Evolutionary conservation across 2,113 vertebrate species (phyloP).

Genomic region (Siphamia tubifer): DNA sequence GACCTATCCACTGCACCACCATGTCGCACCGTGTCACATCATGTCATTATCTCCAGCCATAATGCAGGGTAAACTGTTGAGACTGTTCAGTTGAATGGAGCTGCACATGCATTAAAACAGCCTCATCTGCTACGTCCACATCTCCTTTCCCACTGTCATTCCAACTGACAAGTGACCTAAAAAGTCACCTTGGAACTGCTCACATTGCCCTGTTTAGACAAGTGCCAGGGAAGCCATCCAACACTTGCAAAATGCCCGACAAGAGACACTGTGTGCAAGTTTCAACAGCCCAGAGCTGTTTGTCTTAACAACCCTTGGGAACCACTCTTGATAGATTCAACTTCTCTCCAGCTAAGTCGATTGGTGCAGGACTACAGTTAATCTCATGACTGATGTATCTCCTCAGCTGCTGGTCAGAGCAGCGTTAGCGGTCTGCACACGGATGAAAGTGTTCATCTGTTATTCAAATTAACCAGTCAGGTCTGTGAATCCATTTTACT

Average conservation of each 20-base stretch:
- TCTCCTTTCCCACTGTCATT: conserved; percentile 56
- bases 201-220: conserved; percentile 59
- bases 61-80: no score
- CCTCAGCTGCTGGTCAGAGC: conserved; percentile 24
- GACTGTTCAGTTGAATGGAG: conserved; percentile 16
- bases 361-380: conserved; percentile 43
- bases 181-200: conserved; percentile 70
- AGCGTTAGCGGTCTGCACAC: background rate
- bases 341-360: conserved; percentile 52
- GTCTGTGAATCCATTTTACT: background rate
- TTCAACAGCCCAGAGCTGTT: conserved; percentile 50
- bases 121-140: conserved; percentile 40
- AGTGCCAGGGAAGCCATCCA: conserved; percentile 31
- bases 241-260: conserved; percentile 28
- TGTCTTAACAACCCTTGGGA: conserved; percentile 46
- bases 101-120: conserved; percentile 55
- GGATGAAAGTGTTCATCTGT: conserved; percentile 19
- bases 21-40: no score
- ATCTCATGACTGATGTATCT: conserved; percentile 50
- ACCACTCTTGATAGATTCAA: conserved; percentile 29
- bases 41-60: no score
- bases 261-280: conserved; percentile 34
- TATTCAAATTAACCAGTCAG: conserved; percentile 2
- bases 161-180: conserved; percentile 72
- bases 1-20: no score